Percentiles rank a stretch among this genome's conserved stretches.
phyloP scores from a whole-genome alignment of 1,140 invertebrate genomes.

The Lamellibrachia luymesi region DNA sequence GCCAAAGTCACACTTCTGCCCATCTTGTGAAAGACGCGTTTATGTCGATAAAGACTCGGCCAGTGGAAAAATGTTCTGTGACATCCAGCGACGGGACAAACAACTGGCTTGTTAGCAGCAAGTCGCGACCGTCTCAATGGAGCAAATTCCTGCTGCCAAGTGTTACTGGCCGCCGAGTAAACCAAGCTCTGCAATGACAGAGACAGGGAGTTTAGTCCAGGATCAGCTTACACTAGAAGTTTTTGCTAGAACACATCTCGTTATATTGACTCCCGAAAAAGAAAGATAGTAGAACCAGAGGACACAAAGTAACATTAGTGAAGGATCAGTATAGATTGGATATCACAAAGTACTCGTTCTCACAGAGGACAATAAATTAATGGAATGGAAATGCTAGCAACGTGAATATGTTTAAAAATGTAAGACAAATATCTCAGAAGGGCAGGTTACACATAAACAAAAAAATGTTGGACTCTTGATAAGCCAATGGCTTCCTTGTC shows the following conservation, averaged over 20 bases:
- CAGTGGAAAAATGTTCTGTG: neutral
- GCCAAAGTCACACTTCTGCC: neutral
- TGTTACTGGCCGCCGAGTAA: neutral
- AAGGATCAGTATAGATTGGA: too few relatives aligned
- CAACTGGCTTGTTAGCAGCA: neutral
- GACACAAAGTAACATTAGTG: too few relatives aligned
- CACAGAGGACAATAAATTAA: too few relatives aligned
- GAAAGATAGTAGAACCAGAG: too few relatives aligned
- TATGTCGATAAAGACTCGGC: neutral
- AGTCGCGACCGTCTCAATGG: neutral
- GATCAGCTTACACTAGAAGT: neutral
- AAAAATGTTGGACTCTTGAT: too few relatives aligned
- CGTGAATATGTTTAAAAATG: too few relatives aligned
- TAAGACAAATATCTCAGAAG: too few relatives aligned
- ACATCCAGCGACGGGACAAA: slow-evolving; percentile 8
- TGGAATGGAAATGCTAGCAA: too few relatives aligned
- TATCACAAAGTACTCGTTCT: too few relatives aligned
- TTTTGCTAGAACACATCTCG: neutral
- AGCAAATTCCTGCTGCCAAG: neutral
- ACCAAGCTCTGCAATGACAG: neutral
- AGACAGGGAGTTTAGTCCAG: neutral
- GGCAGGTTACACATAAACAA: too few relatives aligned
- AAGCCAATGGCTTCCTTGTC: too few relatives aligned
- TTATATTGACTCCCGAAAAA: too few relatives aligned
- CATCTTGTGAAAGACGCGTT: neutral